Evolutionary conservation across 2,113 vertebrate species (phyloP).

Genomic region (Mustela nigripes): DNA sequence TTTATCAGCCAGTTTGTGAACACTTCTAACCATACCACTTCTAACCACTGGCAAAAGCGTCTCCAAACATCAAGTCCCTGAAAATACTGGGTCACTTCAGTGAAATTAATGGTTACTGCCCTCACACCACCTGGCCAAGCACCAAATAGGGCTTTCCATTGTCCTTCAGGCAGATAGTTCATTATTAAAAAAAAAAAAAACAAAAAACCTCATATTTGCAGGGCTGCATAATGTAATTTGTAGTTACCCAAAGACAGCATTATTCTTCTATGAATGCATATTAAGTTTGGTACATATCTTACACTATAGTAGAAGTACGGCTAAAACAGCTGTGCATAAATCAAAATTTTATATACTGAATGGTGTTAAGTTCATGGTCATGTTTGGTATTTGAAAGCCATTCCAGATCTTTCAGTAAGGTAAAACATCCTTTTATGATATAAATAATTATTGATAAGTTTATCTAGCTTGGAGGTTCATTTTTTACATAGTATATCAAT

Average conservation of each 20-base stretch:
- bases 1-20: constrained; percentile 34
- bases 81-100: constrained; percentile 39
- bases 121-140: neutral
- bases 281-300: neutral
- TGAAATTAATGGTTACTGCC: constrained; percentile 35
- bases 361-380: neutral
- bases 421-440: constrained; percentile 23
- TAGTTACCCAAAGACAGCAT: constrained; percentile 21
- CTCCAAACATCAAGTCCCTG: constrained; percentile 43
- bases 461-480: constrained; percentile 29
- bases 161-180: constrained; percentile 42
- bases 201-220: neutral
- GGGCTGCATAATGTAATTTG: constrained; percentile 40
- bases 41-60: constrained; percentile 38
- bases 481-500: neutral
- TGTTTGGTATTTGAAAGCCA: constrained; percentile 10
- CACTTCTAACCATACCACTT: neutral
- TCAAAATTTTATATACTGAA: neutral
- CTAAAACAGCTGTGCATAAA: neutral
- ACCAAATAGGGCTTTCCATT: neutral
- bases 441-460: constrained; percentile 23
- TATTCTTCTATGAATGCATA: neutral
- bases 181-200: neutral
- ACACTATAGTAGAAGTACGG: neutral
- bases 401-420: neutral